Conservation (phyloP, 2,113 vertebrate species). For the Labeo catla region DNA sequence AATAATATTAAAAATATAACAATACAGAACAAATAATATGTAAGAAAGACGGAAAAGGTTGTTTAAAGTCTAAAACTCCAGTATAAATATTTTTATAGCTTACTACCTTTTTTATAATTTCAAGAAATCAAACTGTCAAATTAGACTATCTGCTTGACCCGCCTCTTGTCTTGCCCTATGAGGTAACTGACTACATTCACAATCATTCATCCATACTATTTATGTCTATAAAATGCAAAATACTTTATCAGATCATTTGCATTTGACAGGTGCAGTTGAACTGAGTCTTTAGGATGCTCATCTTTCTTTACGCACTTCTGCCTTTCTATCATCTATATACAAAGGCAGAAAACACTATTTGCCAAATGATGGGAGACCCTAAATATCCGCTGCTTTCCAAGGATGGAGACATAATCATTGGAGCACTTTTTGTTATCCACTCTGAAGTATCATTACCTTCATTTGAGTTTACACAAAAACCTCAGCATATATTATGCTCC, state of each 20-base stretch:
- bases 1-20: too few species aligned
- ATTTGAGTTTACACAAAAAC: neutral
- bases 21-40: too few species aligned
- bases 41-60: too few species aligned
- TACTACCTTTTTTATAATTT: too few species aligned
- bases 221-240: neutral
- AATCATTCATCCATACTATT: slow-evolving; percentile 12
- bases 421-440: slow-evolving; percentile 12
- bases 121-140: neutral
- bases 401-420: slow-evolving; percentile 16
- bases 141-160: neutral
- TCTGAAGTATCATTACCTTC: neutral
- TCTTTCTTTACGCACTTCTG: neutral
- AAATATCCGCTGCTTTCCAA: neutral
- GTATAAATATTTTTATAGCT: too few species aligned
- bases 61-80: too few species aligned
- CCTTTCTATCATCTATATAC: neutral
- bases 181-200: neutral
- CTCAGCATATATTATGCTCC: slow-evolving; percentile 59
- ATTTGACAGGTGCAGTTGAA: neutral
- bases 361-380: neutral
- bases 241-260: too few species aligned
- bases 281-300: neutral
- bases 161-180: neutral
- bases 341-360: neutral